These are phyloP conservation scores for Synaphobranchus kaupii DNA, from an alignment of 2,797 vertebrate species.

Conservation along the genomic window DNA sequence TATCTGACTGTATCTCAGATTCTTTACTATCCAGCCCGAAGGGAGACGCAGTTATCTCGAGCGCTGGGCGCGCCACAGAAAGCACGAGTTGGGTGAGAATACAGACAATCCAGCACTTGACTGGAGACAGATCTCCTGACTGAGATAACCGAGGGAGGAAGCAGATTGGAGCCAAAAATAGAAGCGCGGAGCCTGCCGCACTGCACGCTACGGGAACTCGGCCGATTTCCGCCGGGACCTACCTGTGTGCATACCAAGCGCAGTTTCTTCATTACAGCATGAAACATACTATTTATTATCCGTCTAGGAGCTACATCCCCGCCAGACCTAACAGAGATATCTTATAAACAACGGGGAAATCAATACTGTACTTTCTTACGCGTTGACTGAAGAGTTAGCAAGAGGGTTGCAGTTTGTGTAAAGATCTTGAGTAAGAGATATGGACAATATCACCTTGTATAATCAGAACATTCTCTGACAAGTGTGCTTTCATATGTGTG, in stretches of 20 bases:
- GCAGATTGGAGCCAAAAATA: constrained; percentile 35
- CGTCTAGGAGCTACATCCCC: background rate
- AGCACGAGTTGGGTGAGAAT: constrained; percentile 38
- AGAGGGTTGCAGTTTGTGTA: background rate
- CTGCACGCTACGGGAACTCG: constrained; percentile 1
- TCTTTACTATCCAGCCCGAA: background rate
- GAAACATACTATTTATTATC: background rate
- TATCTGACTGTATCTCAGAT: constrained; percentile 19
- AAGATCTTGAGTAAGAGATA: background rate
- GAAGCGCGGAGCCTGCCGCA: background rate
- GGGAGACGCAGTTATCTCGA: constrained; percentile 28
- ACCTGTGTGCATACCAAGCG: background rate
- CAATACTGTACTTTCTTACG: background rate
- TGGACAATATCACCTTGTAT: constrained; percentile 21
- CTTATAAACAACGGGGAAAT: background rate
- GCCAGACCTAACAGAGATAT: background rate
- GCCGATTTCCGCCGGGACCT: background rate
- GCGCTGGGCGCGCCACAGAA: background rate
- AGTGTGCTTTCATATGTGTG: constrained; percentile 17
- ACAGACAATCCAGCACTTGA: constrained; percentile 39
- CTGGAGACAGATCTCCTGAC: constrained; percentile 47
- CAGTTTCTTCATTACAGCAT: background rate
- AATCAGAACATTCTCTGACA: constrained; percentile 28
- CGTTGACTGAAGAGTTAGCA: background rate
- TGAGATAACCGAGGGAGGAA: constrained; percentile 39